These are phyloP conservation scores for Calidris pugnax DNA, from an alignment of 2,113 vertebrate genomes.

Conservation along the genomic window DNA sequence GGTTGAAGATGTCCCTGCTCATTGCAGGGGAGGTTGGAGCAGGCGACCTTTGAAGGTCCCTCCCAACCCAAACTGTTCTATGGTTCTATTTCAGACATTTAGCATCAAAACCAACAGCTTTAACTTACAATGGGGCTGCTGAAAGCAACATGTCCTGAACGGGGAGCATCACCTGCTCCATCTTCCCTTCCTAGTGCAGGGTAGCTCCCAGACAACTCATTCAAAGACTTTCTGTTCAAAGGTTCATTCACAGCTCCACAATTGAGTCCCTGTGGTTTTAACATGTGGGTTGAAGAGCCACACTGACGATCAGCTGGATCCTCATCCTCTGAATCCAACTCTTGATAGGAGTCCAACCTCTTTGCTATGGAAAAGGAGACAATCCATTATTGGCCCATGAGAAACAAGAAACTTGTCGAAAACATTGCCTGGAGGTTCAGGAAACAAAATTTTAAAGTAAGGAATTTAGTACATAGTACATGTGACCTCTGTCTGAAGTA, in stretches of 20 bases:
- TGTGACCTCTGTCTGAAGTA: not conserved
- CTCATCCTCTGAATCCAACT: conserved; percentile 60
- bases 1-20: not conserved
- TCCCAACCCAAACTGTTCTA: not conserved
- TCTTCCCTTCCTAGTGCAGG: conserved; percentile 42
- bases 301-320: not conserved
- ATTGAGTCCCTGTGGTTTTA: conserved; percentile 57
- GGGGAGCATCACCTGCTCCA: conserved; percentile 2
- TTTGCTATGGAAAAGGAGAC: conserved; percentile 69
- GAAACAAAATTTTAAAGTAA: not conserved
- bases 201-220: conserved; percentile 66
- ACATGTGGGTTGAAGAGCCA: conserved; percentile 46
- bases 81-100: not conserved
- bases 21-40: not conserved
- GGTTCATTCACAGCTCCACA: conserved; percentile 67
- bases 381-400: not conserved
- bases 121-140: conserved; percentile 89
- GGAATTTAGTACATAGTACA: not conserved
- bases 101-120: not conserved
- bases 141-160: conserved; percentile 78
- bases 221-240: conserved; percentile 70
- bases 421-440: not conserved
- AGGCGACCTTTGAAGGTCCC: not conserved
- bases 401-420: not conserved
- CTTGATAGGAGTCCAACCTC: conserved; percentile 84